phyloP scores from a whole-genome alignment of 1,140 invertebrate species.

The Sitophilus oryzae region DNA sequence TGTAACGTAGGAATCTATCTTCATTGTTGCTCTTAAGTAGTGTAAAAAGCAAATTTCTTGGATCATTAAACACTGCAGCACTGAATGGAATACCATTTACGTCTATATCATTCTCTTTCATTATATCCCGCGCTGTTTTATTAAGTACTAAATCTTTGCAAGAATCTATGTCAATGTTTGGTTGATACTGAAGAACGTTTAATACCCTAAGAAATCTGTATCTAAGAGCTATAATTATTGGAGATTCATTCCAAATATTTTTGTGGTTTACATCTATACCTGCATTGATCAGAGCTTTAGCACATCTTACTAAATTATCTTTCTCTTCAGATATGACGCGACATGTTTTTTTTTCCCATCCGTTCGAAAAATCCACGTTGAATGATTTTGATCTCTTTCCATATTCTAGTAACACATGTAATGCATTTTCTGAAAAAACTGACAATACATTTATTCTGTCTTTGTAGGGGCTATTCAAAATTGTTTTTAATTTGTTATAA shows the following conservation, averaged over 20 bases:
- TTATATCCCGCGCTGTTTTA: constrained; percentile 21
- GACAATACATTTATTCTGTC: constrained; percentile 17
- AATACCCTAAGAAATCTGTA: constrained; percentile 19
- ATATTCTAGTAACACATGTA: constrained; percentile 28
- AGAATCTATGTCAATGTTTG: constrained; percentile 22
- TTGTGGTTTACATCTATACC: constrained; percentile 27
- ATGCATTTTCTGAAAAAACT: constrained; percentile 28
- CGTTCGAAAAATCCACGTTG: constrained; percentile 21
- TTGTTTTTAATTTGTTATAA: constrained; percentile 11
- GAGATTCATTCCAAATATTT: constrained; percentile 30
- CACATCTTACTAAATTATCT: constrained; percentile 17
- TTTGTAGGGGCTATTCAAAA: constrained; percentile 3
- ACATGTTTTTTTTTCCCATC: constrained; percentile 16
- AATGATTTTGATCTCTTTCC: constrained; percentile 13
- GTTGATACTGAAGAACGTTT: constrained; percentile 9
- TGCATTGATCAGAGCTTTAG: constrained; percentile 18
- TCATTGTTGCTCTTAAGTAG: constrained; percentile 24
- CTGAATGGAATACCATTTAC: not conserved
- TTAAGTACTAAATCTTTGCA: constrained; percentile 7
- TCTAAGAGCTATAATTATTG: constrained; percentile 24
- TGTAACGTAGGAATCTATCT: constrained; percentile 24
- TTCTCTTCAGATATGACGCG: constrained; percentile 21
- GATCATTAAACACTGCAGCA: not conserved
- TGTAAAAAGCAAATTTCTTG: constrained; percentile 16
- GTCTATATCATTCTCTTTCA: constrained; percentile 20